Evolutionary conservation across 2,888 invertebrate species (phyloP).

Genomic region (Pinctada fucata): DNA sequence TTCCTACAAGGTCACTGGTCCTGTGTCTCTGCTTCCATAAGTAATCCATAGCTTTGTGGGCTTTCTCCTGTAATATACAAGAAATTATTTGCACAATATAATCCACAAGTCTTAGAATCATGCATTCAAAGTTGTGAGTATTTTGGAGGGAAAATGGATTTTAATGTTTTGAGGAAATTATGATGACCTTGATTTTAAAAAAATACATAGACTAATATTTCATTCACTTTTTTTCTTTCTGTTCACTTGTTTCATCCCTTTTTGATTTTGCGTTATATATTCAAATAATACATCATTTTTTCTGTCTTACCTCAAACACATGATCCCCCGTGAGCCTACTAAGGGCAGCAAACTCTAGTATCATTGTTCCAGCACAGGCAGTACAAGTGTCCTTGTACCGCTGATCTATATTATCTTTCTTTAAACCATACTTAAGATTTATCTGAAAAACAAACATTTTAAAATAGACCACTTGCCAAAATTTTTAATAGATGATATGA

Average conservation of each 20-base stretch:
- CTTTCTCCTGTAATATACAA: slow-evolving; percentile 84
- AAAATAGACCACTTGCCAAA: too few relatives aligned
- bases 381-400: slow-evolving; percentile 90
- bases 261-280: too few relatives aligned
- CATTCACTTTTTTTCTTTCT: too few relatives aligned
- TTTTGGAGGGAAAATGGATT: too few relatives aligned
- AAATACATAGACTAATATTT: too few relatives aligned
- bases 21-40: slow-evolving; percentile 96
- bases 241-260: too few relatives aligned
- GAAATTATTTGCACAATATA: neutral
- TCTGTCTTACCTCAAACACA: slow-evolving; percentile 85
- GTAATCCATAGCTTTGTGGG: slow-evolving; percentile 96
- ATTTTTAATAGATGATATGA: too few relatives aligned
- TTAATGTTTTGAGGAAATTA: too few relatives aligned
- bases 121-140: too few relatives aligned
- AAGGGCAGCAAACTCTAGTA: slow-evolving; percentile 97
- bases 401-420: slow-evolving; percentile 70
- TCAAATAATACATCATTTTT: too few relatives aligned
- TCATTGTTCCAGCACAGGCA: slow-evolving; percentile 98
- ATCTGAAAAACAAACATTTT: slow-evolving; percentile 61
- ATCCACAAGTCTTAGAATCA: too few relatives aligned
- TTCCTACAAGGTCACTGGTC: slow-evolving; percentile 95
- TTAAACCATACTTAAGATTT: slow-evolving; percentile 83
- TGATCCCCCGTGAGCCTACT: slow-evolving; percentile 93
- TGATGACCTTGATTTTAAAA: too few relatives aligned